phyloP scores from a whole-genome alignment of 1,140 invertebrate species.

The Protaetia brevitarsis region DNA sequence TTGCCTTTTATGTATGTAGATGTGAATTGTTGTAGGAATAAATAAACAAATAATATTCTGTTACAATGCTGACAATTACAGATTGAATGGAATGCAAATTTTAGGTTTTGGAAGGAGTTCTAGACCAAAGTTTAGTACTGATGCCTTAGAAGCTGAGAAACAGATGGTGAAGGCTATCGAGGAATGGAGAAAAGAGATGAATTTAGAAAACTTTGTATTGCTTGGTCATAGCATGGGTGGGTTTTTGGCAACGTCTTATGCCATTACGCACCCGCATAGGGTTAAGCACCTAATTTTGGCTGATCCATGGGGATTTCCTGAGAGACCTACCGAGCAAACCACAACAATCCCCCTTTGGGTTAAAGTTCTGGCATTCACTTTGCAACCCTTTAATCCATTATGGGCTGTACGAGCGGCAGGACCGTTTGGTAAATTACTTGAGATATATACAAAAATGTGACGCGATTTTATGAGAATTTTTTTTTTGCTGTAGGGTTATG shows the following conservation, averaged over 20 bases:
- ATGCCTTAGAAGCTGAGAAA: conserved; percentile 77
- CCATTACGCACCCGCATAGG: conserved; percentile 78
- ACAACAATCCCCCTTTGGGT: conserved; percentile 75
- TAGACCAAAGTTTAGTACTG: conserved; percentile 77
- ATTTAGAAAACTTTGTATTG: conserved; percentile 85
- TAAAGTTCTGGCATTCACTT: conserved; percentile 67
- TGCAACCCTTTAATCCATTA: conserved; percentile 88
- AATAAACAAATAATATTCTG: too few relatives aligned
- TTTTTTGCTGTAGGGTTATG: too few relatives aligned
- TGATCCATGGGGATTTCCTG: conserved; percentile 97
- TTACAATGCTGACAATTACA: not conserved
- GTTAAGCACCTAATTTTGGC: conserved; percentile 89
- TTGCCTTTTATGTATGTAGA: too few relatives aligned
- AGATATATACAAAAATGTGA: too few relatives aligned
- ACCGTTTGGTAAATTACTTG: conserved; percentile 73
- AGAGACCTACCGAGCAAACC: conserved; percentile 64
- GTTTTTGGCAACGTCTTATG: conserved; percentile 87
- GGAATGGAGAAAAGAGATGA: conserved; percentile 89
- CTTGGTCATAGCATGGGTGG: conserved; percentile 95
- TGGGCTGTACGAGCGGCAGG: conserved; percentile 85
- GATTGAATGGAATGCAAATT: conserved; percentile 88
- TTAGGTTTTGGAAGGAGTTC: conserved; percentile 88
- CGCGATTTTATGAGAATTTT: too few relatives aligned
- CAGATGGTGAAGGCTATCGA: conserved; percentile 88
- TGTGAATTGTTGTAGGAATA: too few relatives aligned